A percentile compares a stretch with the other conserved stretches of the same genome.
phyloP scores from a whole-genome alignment of 2,797 vertebrate species.

The Leptoclinus maculatus region DNA sequence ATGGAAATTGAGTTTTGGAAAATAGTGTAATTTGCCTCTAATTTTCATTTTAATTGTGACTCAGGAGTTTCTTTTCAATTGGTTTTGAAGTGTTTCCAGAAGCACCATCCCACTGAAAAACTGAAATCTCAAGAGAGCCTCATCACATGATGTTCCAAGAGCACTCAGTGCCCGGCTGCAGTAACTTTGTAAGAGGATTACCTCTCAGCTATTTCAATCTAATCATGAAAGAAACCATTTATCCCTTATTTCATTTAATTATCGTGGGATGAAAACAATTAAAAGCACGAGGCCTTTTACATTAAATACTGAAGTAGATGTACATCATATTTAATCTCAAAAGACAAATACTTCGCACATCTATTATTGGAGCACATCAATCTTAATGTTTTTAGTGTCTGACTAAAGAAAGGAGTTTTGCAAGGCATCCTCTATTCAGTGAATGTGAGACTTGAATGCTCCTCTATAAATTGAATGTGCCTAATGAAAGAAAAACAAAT shows the following conservation, averaged over 20 bases:
- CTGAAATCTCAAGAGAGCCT: conserved; percentile 48
- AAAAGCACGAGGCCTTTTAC: not conserved
- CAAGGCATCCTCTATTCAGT: not conserved
- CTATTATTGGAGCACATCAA: not conserved
- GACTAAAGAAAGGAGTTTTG: not conserved
- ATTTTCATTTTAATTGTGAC: not conserved
- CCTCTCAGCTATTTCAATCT: conserved; percentile 80
- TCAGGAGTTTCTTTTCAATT: not conserved
- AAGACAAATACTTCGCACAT: not conserved
- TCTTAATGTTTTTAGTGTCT: not conserved
- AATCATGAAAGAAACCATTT: conserved; percentile 71
- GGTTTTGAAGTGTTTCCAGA: conserved; percentile 41
- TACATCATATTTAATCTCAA: not conserved
- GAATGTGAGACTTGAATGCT: not conserved
- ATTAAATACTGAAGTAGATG: not conserved
- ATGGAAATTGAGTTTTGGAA: not conserved
- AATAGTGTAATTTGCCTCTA: not conserved
- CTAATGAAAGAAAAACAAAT: not conserved
- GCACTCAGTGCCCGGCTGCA: conserved; percentile 44
- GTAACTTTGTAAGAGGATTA: conserved; percentile 83
- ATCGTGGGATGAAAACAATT: not conserved
- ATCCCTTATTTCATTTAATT: conserved; percentile 22
- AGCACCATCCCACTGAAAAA: conserved; percentile 40
- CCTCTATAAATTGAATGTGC: not conserved
- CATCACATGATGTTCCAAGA: conserved; percentile 74